Percentiles rank a stretch among this genome's conserved stretches.
Evolutionary conservation across 2,797 vertebrate genomes (phyloP).

Genomic region (Ceyx erithaca): DNA sequence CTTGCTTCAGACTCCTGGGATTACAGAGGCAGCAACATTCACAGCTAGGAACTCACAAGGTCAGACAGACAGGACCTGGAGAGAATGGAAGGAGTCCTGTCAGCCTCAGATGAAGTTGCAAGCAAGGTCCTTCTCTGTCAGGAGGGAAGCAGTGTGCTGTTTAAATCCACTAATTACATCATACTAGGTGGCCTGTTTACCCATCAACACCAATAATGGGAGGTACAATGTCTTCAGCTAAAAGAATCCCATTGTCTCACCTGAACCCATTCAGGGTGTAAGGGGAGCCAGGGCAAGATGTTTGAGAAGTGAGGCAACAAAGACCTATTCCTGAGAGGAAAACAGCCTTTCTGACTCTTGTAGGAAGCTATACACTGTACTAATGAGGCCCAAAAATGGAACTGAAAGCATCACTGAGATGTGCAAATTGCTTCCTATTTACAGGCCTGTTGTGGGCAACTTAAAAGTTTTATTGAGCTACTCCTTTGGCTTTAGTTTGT

Average conservation of each 20-base stretch:
- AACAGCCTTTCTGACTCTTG: not conserved
- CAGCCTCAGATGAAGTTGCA: not conserved
- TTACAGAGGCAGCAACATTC: not conserved
- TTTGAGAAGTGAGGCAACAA: not conserved
- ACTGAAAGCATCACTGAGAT: not conserved
- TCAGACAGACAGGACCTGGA: not conserved
- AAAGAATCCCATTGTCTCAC: not conserved
- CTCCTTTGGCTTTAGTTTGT: slow-evolving; percentile 16
- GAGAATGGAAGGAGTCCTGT: not conserved
- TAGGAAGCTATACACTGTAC: not conserved
- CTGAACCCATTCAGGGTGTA: not conserved
- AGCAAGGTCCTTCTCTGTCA: not conserved
- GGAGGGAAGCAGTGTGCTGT: not conserved
- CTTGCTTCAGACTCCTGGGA: not conserved
- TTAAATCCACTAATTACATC: not conserved
- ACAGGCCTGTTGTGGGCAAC: slow-evolving; percentile 6
- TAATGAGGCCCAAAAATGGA: slow-evolving; percentile 22
- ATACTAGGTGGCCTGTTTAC: not conserved
- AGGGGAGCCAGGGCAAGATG: not conserved
- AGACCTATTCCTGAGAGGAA: not conserved
- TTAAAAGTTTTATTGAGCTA: slow-evolving; percentile 21
- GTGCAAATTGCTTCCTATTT: slow-evolving; percentile 23
- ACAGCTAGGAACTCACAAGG: not conserved
- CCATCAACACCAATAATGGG: not conserved
- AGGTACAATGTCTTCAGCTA: not conserved